A percentile compares a stretch with the other conserved stretches of the same genome.
Evolutionary conservation across 1,140 invertebrate genomes (phyloP).

Genomic region (Drosophila bifasciata): DNA sequence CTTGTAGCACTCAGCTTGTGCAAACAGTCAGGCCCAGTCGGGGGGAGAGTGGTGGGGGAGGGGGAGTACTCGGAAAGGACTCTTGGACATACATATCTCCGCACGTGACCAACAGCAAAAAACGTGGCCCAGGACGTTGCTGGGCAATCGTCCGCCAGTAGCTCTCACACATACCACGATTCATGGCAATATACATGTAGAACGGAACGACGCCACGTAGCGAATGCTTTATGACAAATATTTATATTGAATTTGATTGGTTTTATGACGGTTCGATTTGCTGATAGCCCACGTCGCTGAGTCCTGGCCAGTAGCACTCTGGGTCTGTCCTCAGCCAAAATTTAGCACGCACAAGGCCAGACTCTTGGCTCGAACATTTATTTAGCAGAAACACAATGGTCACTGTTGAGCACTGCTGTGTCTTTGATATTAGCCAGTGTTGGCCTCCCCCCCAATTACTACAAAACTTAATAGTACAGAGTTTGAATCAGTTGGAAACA

Average conservation of each 20-base stretch:
- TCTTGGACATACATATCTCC: slow-evolving; percentile 6
- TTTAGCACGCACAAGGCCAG: too few relatives aligned
- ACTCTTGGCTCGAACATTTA: too few relatives aligned
- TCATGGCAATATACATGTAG: neutral
- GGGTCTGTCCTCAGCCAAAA: too few relatives aligned
- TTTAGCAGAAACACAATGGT: too few relatives aligned
- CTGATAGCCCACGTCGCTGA: slow-evolving; percentile 52
- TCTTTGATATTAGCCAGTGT: too few relatives aligned
- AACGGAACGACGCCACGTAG: slow-evolving; percentile 18
- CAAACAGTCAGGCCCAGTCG: too few relatives aligned
- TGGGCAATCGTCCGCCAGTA: slow-evolving; percentile 10
- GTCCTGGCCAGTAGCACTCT: neutral
- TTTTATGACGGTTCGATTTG: slow-evolving; percentile 45
- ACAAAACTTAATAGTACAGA: too few relatives aligned
- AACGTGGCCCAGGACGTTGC: slow-evolving; percentile 14
- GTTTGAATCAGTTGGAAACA: too few relatives aligned
- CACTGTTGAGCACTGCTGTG: too few relatives aligned
- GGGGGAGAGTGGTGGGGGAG: neutral
- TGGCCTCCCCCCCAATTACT: too few relatives aligned
- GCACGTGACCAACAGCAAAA: slow-evolving; percentile 24
- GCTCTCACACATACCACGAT: neutral
- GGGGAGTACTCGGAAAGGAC: too few relatives aligned
- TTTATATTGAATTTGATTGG: slow-evolving; percentile 62
- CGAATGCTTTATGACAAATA: slow-evolving; percentile 41
- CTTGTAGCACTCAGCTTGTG: neutral